phyloP scores from a whole-genome alignment of 2,888 invertebrate species.

The Acanthacorydalis orientalis region DNA sequence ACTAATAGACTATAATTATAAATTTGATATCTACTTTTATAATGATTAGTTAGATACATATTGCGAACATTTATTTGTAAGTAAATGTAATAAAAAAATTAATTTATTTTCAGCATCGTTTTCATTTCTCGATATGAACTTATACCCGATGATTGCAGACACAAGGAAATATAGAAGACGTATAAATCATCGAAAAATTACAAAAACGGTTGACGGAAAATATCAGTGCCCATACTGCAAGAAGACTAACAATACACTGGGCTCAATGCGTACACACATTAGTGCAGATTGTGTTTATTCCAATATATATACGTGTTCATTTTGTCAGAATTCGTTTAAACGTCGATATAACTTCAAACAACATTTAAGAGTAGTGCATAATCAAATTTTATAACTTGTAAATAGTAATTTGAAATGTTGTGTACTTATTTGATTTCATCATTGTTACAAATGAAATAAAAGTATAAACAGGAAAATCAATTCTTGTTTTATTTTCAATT shows the following conservation, averaged over 20 bases:
- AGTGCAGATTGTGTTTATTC: conserved; percentile 1
- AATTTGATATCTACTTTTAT: too few relatives aligned
- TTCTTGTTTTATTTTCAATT: too few relatives aligned
- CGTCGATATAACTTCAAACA: conserved; percentile 3
- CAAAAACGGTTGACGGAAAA: conserved; percentile 1
- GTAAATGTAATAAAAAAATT: too few relatives aligned
- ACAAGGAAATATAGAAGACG: background rate
- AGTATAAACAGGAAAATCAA: too few relatives aligned
- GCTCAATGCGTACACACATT: conserved; percentile 4
- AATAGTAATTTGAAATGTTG: too few relatives aligned
- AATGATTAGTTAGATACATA: too few relatives aligned
- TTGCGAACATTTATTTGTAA: too few relatives aligned
- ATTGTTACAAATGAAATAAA: too few relatives aligned
- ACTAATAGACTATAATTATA: background rate
- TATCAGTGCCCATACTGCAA: conserved; percentile 2
- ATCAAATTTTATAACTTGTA: background rate
- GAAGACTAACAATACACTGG: background rate
- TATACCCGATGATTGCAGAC: background rate
- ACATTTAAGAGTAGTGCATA: conserved; percentile 2
- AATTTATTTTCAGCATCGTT: too few relatives aligned
- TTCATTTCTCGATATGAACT: too few relatives aligned
- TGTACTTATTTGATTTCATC: too few relatives aligned
- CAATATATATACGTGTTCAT: background rate
- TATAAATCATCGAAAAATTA: background rate
- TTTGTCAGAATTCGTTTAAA: conserved; percentile 3